Base-by-base conservation (phyloP, 2,113 vertebrate species). In the Prinia subflava region DNA sequence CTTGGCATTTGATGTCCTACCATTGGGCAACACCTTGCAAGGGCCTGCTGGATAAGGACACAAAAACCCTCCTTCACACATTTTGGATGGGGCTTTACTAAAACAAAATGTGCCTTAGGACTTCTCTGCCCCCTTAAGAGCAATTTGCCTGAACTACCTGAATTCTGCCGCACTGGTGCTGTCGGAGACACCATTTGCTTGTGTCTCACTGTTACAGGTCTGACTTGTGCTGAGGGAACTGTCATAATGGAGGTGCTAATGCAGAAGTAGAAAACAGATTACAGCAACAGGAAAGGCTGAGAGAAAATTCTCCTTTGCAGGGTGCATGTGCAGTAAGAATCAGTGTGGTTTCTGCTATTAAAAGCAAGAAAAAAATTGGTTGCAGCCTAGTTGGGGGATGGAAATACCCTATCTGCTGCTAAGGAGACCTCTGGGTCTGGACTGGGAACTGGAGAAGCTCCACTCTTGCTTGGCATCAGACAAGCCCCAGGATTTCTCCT, bases 1-100 rank as follows among this genome's bases (percentile, higher is more conserved):
- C 44, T 22, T 4, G 44, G n/a, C 1, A 2, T 64, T 49, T 31
- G 6, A 31, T 42, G 46, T 39, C 37, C 35, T 1, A 1, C 24
- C 60, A 0, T 1, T 14, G 11, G 31, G 33, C 56, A 67, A 37
- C 41, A 55, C 1, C 24, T 69, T 47, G 56, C 49, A 53, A 76
- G 74, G 15, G 8, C 24, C 68, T 78, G 37, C 49, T 85, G 63
- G 21, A 90, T 7, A 5, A 24, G 21, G 30, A 81, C 33, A 65
- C 9, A 55, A n/a, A 88, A 49, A 13, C 15, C 4, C 15, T 59
- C 16, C 46, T 57, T 44, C 27, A 52, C 12, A 19, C 8, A 37
- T 68, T 80, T 24, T 60, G 35, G 20, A 46, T 11, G 11, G 13
- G 47, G 10, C 6, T 60, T 69, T 59, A 82, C n/a, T 41, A 35